phyloP scores from a whole-genome alignment of 1,140 invertebrate genomes.

The Lycorma delicatula region DNA sequence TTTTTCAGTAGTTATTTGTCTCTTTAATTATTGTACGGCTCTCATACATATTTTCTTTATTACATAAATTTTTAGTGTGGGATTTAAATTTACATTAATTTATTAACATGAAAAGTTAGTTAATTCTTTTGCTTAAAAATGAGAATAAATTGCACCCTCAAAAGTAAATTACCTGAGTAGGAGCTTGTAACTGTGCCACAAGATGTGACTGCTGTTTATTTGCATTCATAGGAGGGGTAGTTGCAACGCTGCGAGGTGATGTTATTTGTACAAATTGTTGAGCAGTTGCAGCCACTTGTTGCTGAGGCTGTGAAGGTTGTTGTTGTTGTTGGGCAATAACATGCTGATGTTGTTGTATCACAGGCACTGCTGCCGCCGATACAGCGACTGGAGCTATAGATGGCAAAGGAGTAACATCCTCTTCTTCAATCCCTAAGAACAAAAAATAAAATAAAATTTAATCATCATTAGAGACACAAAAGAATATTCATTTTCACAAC shows the following conservation, averaged over 20 bases:
- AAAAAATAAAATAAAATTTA: not conserved
- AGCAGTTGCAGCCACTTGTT: constrained; percentile 14
- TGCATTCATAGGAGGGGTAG: no score
- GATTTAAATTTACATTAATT: no score
- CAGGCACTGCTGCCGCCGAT: constrained; percentile 31
- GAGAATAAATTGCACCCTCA: no score
- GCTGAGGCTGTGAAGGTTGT: constrained; percentile 20
- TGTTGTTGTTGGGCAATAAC: constrained; percentile 23
- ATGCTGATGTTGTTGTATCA: constrained; percentile 6
- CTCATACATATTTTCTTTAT: no score
- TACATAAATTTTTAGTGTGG: no score
- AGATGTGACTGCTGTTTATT: constrained; percentile 16
- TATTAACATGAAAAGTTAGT: no score
- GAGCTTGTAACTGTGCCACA: constrained; percentile 29
- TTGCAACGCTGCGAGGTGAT: constrained; percentile 16
- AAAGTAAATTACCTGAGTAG: constrained; percentile 36
- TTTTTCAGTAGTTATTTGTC: no score
- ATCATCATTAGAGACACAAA: no score
- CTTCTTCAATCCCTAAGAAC: constrained; percentile 38
- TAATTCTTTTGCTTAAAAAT: no score
- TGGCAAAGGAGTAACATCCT: constrained; percentile 42
- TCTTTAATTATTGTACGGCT: no score
- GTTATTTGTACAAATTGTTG: not conserved
- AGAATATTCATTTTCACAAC: no score
- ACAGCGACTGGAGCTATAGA: constrained; percentile 35